These are phyloP conservation scores for Trigoniulus corallinus DNA, from an alignment of 1,140 invertebrate genomes.

Conservation along the genomic window DNA sequence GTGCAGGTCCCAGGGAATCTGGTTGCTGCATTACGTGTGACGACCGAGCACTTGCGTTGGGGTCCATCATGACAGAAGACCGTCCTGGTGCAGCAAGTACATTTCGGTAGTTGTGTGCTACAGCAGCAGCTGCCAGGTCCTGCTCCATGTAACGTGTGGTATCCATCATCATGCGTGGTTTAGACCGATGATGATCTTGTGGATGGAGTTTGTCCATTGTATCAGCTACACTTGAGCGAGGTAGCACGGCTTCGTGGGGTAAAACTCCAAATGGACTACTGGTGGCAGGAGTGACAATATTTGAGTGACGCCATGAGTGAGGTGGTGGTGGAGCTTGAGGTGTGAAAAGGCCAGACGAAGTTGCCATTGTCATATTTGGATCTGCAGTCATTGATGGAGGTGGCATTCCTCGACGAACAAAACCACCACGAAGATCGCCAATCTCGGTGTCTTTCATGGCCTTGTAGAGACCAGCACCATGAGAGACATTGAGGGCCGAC, in stretches of 20 bases:
- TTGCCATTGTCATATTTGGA: background rate
- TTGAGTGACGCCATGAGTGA: slow-evolving; percentile 10
- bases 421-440: slow-evolving; percentile 12
- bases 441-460: slow-evolving; percentile 13
- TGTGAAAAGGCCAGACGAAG: slow-evolving; percentile 7
- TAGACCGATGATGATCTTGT: slow-evolving; percentile 7
- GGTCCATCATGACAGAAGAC: background rate
- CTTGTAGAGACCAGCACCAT: slow-evolving; percentile 10
- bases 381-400: slow-evolving; percentile 5
- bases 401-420: slow-evolving; percentile 9
- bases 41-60: background rate
- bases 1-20: background rate
- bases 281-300: slow-evolving; percentile 10
- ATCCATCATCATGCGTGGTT: slow-evolving; percentile 7
- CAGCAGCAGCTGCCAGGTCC: slow-evolving; percentile 7
- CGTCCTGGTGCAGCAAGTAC: slow-evolving; percentile 5
- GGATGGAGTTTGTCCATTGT: slow-evolving; percentile 10
- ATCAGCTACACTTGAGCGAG: slow-evolving; percentile 10
- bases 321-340: slow-evolving; percentile 8
- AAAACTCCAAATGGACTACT: slow-evolving; percentile 15
- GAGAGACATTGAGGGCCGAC: slow-evolving; percentile 7
- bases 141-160: slow-evolving; percentile 10
- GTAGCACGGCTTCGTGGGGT: slow-evolving; percentile 14
- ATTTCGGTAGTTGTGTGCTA: slow-evolving; percentile 8
- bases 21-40: background rate